Base-by-base conservation (phyloP, 2,888 invertebrate species). In the Pelosia muscerda region DNA sequence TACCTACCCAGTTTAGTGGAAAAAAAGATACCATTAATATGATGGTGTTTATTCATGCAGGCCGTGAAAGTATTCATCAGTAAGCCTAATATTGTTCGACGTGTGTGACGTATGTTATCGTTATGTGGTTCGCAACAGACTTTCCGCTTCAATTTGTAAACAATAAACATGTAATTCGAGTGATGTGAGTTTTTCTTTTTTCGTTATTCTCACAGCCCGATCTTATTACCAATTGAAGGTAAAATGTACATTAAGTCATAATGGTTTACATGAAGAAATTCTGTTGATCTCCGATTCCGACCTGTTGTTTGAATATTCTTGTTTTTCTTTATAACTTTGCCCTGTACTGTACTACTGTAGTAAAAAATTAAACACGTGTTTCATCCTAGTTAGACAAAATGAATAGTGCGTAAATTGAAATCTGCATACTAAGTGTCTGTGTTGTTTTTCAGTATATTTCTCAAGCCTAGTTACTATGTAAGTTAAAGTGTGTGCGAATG, bases 401-500 rank as follows among this genome's bases (percentile, higher is more conserved):
- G 1, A 38, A 8, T 38, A 38, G 13, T n/a, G n/a, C n/a, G 26
- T 19, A 49, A 13, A 61, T 38, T 61, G 26, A 60, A 34, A 42
- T 38, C 15, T 25, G 25, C 59, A 25, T 23, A 23, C 25, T 2
- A 60, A n/a, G 49, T 31, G 11, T 42, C 11, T 42, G 9, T 19
- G 19, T 25, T 63, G 66, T 60, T 38, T 49, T 55, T 55, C 13
- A 38, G 61, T 61, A 23, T 6, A 23, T 56, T 61, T 56, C 61
- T 23, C 38, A 62, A 56, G 54, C 56, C 25, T 28, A 59, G 38
- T 38, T 55, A 66, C 60, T 23, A 66, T 56, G 61, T 56, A 56
- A 42, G 26, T 23, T 55, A 58, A 60, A 25, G 15, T 42, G 60
- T 66, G 62, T 49, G 57, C 25, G 66, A 66, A 62, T 53, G 25